Conservation (phyloP, 2,113 vertebrate genomes). For the Girardinichthys multiradiatus region DNA sequence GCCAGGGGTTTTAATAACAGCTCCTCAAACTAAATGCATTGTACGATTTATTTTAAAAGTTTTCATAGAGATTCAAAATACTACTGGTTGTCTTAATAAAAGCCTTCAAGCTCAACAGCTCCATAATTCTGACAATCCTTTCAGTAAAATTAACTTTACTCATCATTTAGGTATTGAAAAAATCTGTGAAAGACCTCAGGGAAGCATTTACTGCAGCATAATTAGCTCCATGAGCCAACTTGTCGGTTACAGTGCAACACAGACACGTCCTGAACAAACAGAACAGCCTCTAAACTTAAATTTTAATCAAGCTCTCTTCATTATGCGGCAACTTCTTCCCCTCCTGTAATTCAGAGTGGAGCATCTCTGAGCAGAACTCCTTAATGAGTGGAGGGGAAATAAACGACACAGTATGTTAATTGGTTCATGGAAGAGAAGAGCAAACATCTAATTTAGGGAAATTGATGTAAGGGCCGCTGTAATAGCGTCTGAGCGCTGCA, state of each 20-base stretch:
- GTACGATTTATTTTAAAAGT: not conserved
- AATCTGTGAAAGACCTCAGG: slow-evolving; percentile 43
- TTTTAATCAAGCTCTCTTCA: slow-evolving; percentile 66
- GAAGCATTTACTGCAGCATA: slow-evolving; percentile 50
- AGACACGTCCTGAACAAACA: slow-evolving; percentile 53
- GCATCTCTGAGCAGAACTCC: slow-evolving; percentile 48
- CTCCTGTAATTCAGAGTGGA: slow-evolving; percentile 36
- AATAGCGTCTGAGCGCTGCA: slow-evolving; percentile 5
- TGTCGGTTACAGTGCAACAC: slow-evolving; percentile 11
- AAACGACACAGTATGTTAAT: slow-evolving; percentile 69
- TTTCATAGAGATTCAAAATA: slow-evolving; percentile 4
- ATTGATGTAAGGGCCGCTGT: slow-evolving; percentile 52
- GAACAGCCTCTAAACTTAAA: slow-evolving; percentile 65
- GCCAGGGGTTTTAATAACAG: slow-evolving; percentile 17
- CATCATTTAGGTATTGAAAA: slow-evolving; percentile 23
- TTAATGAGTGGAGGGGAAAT: slow-evolving; percentile 48
- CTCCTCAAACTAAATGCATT: not conserved
- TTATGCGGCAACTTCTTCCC: slow-evolving; percentile 38
- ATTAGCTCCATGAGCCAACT: slow-evolving; percentile 46
- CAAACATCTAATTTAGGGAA: slow-evolving; percentile 67
- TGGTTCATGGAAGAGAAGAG: slow-evolving; percentile 47
- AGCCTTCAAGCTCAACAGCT: not conserved
- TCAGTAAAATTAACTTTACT: slow-evolving; percentile 46
- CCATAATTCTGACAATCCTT: slow-evolving; percentile 7
- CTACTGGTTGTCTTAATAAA: slow-evolving; percentile 5